These are phyloP conservation scores for Abrostola tripartita DNA, from an alignment of 2,888 invertebrate species.

Conservation along the genomic window DNA sequence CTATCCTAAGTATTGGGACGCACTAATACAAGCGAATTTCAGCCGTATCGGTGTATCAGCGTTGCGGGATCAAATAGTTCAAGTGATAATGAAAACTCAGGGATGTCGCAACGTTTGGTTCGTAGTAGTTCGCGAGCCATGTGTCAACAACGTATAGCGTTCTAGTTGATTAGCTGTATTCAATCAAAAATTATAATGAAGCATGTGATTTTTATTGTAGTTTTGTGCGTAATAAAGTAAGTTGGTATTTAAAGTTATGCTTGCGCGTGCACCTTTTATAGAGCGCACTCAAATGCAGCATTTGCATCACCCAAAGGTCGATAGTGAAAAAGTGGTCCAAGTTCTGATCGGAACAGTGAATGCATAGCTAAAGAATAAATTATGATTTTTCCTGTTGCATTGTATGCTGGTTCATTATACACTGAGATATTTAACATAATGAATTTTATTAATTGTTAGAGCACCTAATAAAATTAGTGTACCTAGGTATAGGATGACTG, in stretches of 20 bases:
- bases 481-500: too few species aligned
- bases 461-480: too few species aligned
- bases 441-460: too few species aligned
- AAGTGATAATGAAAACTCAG: conserved; percentile 66
- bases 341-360: too few species aligned
- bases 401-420: too few species aligned
- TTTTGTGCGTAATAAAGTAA: conserved; percentile 59
- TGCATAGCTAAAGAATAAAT: too few species aligned
- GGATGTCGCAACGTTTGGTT: conserved; percentile 39
- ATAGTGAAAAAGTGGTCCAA: too few species aligned
- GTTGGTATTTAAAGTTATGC: conserved; percentile 24
- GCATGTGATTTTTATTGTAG: conserved; percentile 52
- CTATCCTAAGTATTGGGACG: conserved; percentile 7
- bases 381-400: too few species aligned
- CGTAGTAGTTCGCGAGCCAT: conserved; percentile 47
- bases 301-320: too few species aligned
- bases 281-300: too few species aligned
- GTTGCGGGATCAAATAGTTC: conserved; percentile 74
- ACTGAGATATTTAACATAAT: too few species aligned
- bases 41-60: conserved; percentile 45
- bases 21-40: conserved; percentile 50
- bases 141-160: conserved; percentile 37
- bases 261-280: too few species aligned
- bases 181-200: conserved; percentile 49
- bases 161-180: conserved; percentile 26